These are phyloP conservation scores for Drosophila bunnanda DNA, from an alignment of 2,888 invertebrate genomes.

Conservation along the genomic window DNA sequence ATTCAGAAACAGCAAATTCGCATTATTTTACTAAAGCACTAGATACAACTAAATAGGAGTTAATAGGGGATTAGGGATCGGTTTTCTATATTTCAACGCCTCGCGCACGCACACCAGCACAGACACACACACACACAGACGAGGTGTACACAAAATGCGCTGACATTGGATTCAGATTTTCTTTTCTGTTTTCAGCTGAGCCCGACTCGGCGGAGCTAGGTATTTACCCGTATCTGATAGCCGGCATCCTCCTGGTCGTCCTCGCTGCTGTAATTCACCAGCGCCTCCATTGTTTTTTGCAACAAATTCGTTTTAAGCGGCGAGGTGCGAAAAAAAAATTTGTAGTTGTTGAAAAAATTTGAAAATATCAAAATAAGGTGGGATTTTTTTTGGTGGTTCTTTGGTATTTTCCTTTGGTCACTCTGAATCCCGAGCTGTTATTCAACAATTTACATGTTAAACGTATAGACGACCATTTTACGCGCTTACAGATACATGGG, in stretches of 20 bases:
- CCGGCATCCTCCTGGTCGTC: constrained; percentile 87
- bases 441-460: too few species aligned
- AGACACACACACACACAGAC: constrained; percentile 19
- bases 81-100: constrained; percentile 11
- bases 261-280: constrained; percentile 92
- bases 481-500: too few species aligned
- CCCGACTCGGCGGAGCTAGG: background rate
- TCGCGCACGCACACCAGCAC: constrained; percentile 13
- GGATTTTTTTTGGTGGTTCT: too few species aligned
- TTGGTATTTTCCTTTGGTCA: too few species aligned
- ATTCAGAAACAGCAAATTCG: constrained; percentile 87
- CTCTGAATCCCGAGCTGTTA: too few species aligned
- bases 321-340: constrained; percentile 19
- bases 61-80: background rate
- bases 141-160: constrained; percentile 50
- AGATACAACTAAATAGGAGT: constrained; percentile 56
- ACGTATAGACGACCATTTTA: too few species aligned
- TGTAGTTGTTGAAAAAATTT: too few species aligned
- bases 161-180: constrained; percentile 21
- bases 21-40: constrained; percentile 83
- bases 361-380: too few species aligned
- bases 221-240: constrained; percentile 83
- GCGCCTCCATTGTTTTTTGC: constrained; percentile 88
- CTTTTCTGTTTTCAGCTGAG: constrained; percentile 4
- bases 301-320: constrained; percentile 8